A percentile compares a stretch with the other conserved stretches of the same genome.
phyloP scores from a whole-genome alignment of 2,797 vertebrate genomes.

The Streptopelia turtur region DNA sequence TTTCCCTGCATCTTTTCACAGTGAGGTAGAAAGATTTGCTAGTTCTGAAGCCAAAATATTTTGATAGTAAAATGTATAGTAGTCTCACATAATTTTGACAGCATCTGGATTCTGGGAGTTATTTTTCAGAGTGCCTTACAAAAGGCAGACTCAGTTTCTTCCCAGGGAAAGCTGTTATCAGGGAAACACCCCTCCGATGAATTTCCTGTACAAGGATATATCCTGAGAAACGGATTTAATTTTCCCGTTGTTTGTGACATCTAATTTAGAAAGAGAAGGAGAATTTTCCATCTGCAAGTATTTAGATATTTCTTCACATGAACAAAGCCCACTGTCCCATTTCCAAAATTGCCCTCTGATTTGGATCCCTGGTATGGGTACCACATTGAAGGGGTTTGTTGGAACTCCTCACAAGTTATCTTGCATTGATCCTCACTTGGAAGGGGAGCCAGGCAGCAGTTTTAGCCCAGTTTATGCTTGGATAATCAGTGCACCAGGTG shows the following conservation, averaged over 20 bases:
- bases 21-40: not conserved
- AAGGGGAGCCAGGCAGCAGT: not conserved
- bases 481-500: not conserved
- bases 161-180: conserved; percentile 50
- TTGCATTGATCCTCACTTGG: not conserved
- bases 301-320: not conserved
- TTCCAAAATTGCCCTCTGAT: not conserved
- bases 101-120: conserved; percentile 29
- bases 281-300: not conserved
- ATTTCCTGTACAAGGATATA: conserved; percentile 45
- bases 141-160: conserved; percentile 55
- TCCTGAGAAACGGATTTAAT: conserved; percentile 42
- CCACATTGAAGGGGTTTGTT: not conserved
- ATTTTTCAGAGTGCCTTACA: conserved; percentile 22
- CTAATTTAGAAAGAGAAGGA: not conserved
- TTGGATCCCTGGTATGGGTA: not conserved
- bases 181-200: conserved; percentile 9
- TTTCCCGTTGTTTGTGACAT: not conserved
- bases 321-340: not conserved
- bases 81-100: conserved; percentile 55
- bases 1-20: not conserved
- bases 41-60: conserved; percentile 51
- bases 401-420: not conserved
- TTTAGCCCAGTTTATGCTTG: not conserved
- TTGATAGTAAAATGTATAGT: conserved; percentile 36